Evolutionary conservation across 1,140 invertebrate genomes (phyloP).

Genomic region (Apis dorsata): DNA sequence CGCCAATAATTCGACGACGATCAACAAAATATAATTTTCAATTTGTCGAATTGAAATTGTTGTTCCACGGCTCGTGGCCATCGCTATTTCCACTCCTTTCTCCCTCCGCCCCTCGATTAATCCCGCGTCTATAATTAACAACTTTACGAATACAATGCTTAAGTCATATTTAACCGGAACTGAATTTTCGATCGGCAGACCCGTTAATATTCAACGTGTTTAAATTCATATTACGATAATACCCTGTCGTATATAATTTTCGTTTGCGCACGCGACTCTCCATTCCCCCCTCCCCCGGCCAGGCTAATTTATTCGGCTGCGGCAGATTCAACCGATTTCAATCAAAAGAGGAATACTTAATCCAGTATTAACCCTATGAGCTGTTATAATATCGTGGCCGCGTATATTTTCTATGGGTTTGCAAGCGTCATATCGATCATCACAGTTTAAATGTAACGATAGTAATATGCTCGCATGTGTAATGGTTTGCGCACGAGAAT

Average conservation of each 20-base stretch:
- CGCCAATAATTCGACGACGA: background rate
- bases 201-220: slow-evolving; percentile 39
- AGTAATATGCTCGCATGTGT: too few species aligned
- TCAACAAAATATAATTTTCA: slow-evolving; percentile 3
- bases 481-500: too few species aligned
- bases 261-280: slow-evolving; percentile 17
- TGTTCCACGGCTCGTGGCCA: background rate
- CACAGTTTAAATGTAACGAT: slow-evolving; percentile 11
- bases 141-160: slow-evolving; percentile 34
- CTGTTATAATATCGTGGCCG: slow-evolving; percentile 26
- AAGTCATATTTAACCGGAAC: slow-evolving; percentile 38
- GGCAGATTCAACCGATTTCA: slow-evolving; percentile 45
- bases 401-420: slow-evolving; percentile 36
- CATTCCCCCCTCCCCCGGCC: too few species aligned
- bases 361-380: slow-evolving; percentile 34
- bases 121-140: slow-evolving; percentile 38
- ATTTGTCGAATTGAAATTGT: background rate
- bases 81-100: background rate
- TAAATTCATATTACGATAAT: slow-evolving; percentile 49
- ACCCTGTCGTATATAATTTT: slow-evolving; percentile 39
- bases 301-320: slow-evolving; percentile 43
- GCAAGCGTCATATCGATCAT: slow-evolving; percentile 31
- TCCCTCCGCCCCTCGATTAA: background rate
- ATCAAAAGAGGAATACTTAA: slow-evolving; percentile 48
- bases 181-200: slow-evolving; percentile 35